Evolutionary conservation across 2,888 invertebrate genomes (phyloP).

Genomic region (Girardia tigrina): DNA sequence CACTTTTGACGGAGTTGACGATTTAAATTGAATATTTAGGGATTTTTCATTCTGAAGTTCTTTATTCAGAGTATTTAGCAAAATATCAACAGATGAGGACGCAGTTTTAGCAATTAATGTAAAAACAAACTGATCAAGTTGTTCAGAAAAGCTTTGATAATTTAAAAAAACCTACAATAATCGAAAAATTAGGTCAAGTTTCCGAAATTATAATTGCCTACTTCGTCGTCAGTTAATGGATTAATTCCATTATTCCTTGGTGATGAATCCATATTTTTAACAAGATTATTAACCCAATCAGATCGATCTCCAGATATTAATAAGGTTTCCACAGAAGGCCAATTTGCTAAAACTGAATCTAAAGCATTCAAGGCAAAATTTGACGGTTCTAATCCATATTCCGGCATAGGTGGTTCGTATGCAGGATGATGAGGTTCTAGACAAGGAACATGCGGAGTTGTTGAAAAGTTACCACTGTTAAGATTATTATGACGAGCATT

Average conservation of each 20-base stretch:
- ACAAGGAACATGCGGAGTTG: constrained; percentile 40
- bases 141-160: constrained; percentile 75
- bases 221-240: constrained; percentile 6
- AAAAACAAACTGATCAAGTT: constrained; percentile 91
- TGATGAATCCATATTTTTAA: constrained; percentile 13
- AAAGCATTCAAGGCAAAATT: constrained; percentile 77
- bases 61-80: constrained; percentile 72
- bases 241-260: constrained; percentile 7
- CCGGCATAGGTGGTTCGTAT: constrained; percentile 60
- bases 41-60: constrained; percentile 63
- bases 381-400: constrained; percentile 93
- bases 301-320: constrained; percentile 60
- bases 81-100: constrained; percentile 61
- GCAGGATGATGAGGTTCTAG: constrained; percentile 28
- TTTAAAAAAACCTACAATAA: constrained; percentile 55
- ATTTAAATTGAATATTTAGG: background rate
- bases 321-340: constrained; percentile 83
- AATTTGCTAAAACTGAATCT: constrained; percentile 72
- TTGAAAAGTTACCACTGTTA: background rate
- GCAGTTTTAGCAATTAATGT: constrained; percentile 70
- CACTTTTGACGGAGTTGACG: constrained; percentile 48
- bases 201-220: background rate
- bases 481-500: background rate
- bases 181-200: background rate
- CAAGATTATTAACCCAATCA: constrained; percentile 13